Conservation (phyloP, 2,888 invertebrate genomes). For the Ectemnius continuus region DNA sequence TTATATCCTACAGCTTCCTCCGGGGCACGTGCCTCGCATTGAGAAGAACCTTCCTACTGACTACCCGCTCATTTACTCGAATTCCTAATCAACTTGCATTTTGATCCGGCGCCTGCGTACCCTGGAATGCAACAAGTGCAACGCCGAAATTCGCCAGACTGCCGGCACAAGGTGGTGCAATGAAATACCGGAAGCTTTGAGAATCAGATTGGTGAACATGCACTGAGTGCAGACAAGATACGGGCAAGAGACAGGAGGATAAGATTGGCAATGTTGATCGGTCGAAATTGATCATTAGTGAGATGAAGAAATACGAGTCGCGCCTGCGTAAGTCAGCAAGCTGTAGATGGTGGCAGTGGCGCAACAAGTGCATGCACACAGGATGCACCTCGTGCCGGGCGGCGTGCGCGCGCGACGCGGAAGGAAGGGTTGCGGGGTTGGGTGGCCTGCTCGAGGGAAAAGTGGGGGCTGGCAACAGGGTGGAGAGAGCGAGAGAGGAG, state of each 20-base stretch:
- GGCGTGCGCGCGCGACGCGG: constrained; percentile 26
- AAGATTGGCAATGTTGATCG: background rate
- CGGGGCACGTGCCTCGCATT: constrained; percentile 17
- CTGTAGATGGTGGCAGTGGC: constrained; percentile 53
- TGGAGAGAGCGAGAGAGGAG: constrained; percentile 43
- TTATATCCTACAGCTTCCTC: background rate
- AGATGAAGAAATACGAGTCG: constrained; percentile 52
- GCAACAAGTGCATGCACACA: constrained; percentile 73
- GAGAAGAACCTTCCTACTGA: background rate
- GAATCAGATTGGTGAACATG: background rate
- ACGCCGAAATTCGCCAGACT: background rate
- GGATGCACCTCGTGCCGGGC: constrained; percentile 55
- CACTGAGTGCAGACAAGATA: too few relatives aligned
- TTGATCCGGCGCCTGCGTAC: background rate
- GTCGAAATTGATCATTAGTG: constrained; percentile 28
- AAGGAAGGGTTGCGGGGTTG: constrained; percentile 30
- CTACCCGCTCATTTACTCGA: background rate
- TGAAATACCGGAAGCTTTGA: background rate
- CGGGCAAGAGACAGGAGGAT: background rate
- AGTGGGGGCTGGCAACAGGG: constrained; percentile 56
- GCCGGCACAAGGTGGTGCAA: background rate
- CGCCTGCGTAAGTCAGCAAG: constrained; percentile 49
- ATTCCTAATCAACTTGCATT: background rate
- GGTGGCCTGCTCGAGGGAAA: constrained; percentile 40
- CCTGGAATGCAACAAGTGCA: constrained; percentile 6